Evolutionary conservation across 2,888 invertebrate genomes (phyloP), one percentile per base, ranked within the genome.

Genomic region (Ormyrus rosae): DNA sequence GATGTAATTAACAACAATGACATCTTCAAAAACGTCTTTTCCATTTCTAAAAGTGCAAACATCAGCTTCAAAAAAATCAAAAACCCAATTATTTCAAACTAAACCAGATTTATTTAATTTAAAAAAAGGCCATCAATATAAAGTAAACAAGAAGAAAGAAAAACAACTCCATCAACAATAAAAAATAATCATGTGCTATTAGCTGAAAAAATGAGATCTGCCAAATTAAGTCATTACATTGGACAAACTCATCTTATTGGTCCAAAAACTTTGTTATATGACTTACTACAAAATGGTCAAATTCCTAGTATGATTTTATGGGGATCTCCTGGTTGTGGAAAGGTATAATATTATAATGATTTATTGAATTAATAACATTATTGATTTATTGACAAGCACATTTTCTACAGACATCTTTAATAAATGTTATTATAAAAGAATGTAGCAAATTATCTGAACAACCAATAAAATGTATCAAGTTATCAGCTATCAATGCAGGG

Each of bases 271-370:
- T 92, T 96, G 87, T 89, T 96, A 13, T 91, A 94, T 75, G 92
- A 93, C 51, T 91, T 96, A 83, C 87, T 96, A 63, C 92, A 94
- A 80, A 93, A 93, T 84, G 92, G 92, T 70, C 94, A 94, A 87
- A 92, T 96, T 85, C 95, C 96, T 0, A 96, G 96, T 86, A 95
- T 96, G 94, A 95, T 96, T 83, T 91, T 96, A 55, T 96, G 96
- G 96, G 96, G 96, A 9, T 96, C 96, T 45, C 96, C 96, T 48
- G 96, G 96, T 51, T 96, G 96, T 92, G 96, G 96, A 80, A 96
- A 96, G 93, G 95, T 95, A 91, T 11, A 91, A 80, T 65, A 19
- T 46, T 19, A 8, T 68, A 55, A 11, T 56, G 78, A 55, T 55
- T 19, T 68, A 19, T 5, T 65, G 55, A 45, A 9, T 51, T 34